phyloP scores from a whole-genome alignment of 2,888 invertebrate genomes.

The Ceraclea dissimilis region DNA sequence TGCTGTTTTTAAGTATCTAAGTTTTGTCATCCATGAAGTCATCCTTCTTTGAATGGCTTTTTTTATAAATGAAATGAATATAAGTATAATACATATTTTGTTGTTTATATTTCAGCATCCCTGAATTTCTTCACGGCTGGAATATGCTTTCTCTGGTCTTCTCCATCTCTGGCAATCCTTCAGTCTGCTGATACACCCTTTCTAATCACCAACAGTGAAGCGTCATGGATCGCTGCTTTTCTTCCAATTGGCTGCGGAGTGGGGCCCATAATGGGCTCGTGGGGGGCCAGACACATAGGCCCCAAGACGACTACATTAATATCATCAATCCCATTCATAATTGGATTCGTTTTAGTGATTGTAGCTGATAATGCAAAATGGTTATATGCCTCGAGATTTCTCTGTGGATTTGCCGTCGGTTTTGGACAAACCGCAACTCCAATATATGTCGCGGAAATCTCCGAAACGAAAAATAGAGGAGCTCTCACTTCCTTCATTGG shows the following conservation, averaged over 20 bases:
- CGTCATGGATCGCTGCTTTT: conserved; percentile 32
- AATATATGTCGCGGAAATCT: conserved; percentile 26
- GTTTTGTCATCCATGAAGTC: too few species aligned
- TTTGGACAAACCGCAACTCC: conserved; percentile 21
- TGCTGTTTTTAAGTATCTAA: too few species aligned
- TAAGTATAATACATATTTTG: too few species aligned
- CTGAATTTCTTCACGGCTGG: conserved; percentile 28
- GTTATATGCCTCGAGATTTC: conserved; percentile 32
- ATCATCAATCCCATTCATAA: conserved; percentile 19
- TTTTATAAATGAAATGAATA: too few species aligned
- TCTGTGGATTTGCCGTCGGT: conserved; percentile 24
- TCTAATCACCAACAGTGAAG: conserved; percentile 32
- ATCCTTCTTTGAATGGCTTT: too few species aligned
- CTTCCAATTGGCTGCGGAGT: conserved; percentile 22
- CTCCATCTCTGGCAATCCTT: conserved; percentile 33
- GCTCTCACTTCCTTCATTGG: conserved; percentile 21
- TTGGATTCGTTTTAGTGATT: conserved; percentile 18
- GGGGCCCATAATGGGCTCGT: conserved; percentile 18
- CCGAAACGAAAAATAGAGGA: conserved; percentile 25
- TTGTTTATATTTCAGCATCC: conserved; percentile 17
- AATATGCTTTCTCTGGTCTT: conserved; percentile 37
- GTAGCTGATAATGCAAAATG: conserved; percentile 26
- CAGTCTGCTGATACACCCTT: conserved; percentile 32
- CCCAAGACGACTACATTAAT: conserved; percentile 20
- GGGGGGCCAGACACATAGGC: conserved; percentile 18